These are phyloP conservation scores for Nomada flava DNA, from an alignment of 2,888 invertebrate species.

Conservation along the genomic window DNA sequence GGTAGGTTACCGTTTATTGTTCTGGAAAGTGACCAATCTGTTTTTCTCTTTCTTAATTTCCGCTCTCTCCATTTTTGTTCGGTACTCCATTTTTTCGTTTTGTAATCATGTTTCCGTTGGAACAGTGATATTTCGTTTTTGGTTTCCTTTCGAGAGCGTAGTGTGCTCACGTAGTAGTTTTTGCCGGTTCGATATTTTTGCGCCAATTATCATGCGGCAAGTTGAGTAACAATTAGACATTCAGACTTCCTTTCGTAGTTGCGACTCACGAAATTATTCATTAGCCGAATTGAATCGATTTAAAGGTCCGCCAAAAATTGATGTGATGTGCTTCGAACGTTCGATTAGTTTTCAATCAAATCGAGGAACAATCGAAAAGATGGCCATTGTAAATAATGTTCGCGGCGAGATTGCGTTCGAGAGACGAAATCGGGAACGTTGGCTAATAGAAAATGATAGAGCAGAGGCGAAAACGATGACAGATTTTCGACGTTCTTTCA, in stretches of 20 bases:
- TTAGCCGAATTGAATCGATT: constrained; percentile 36
- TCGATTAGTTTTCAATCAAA: background rate
- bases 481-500: constrained; percentile 16
- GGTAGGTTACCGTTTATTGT: constrained; percentile 72
- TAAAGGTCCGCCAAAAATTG: background rate
- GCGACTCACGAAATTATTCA: constrained; percentile 41
- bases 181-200: constrained; percentile 63
- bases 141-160: constrained; percentile 76
- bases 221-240: constrained; percentile 60
- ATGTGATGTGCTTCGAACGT: background rate
- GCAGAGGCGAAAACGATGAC: constrained; percentile 48
- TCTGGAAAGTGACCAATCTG: constrained; percentile 47
- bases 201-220: constrained; percentile 54
- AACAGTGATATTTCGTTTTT: constrained; percentile 22
- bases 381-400: background rate
- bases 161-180: constrained; percentile 76
- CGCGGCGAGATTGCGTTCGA: constrained; percentile 1
- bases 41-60: constrained; percentile 24
- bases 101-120: constrained; percentile 27
- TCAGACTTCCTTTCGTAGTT: constrained; percentile 58
- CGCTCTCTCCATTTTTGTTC: constrained; percentile 11
- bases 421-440: background rate
- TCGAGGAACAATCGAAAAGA: too few species aligned
- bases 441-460: background rate
- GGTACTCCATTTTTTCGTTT: constrained; percentile 69